Conservation (phyloP, 2,113 vertebrate genomes). For the Coryphaenoides rupestris region DNA sequence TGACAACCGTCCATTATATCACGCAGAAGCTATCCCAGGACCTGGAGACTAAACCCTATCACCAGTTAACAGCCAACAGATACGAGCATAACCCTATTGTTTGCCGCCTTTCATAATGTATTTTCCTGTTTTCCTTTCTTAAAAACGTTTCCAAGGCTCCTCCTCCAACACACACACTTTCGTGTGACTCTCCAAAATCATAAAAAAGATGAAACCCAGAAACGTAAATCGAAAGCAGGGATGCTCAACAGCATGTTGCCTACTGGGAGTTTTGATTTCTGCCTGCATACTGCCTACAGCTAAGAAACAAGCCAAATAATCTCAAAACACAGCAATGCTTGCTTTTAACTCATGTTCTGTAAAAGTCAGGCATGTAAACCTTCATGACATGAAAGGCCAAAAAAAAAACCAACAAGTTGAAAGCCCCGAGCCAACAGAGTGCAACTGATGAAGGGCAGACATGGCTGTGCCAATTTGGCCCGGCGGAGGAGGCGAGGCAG, state of each 20-base stretch:
- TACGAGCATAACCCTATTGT: slow-evolving; percentile 13
- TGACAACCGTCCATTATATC: slow-evolving; percentile 23
- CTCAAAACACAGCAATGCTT: neutral
- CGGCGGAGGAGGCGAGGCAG: slow-evolving; percentile 31
- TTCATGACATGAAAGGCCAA: slow-evolving; percentile 1
- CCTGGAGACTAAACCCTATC: neutral
- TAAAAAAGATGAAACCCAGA: neutral
- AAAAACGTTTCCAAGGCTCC: no score
- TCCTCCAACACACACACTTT: neutral
- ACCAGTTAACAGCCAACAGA: no score
- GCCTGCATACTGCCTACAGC: slow-evolving; percentile 15
- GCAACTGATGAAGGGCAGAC: slow-evolving; percentile 41
- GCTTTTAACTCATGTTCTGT: neutral
- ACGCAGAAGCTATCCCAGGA: slow-evolving; percentile 2
- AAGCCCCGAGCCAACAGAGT: slow-evolving; percentile 25
- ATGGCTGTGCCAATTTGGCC: slow-evolving; percentile 34
- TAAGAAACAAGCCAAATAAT: slow-evolving; percentile 17
- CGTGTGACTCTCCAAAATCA: slow-evolving; percentile 3
- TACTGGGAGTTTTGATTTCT: slow-evolving; percentile 13
- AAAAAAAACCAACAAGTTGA: slow-evolving; percentile 23
- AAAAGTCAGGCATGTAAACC: slow-evolving; percentile 9
- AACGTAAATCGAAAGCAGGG: slow-evolving; percentile 6
- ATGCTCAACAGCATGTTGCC: neutral
- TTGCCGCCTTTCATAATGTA: slow-evolving; percentile 3
- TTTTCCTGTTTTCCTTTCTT: slow-evolving; percentile 1